Evolutionary conservation across 2,797 vertebrate species (phyloP), one percentile per base, ranked within the genome.

Genomic region (Rhincodon typus): DNA sequence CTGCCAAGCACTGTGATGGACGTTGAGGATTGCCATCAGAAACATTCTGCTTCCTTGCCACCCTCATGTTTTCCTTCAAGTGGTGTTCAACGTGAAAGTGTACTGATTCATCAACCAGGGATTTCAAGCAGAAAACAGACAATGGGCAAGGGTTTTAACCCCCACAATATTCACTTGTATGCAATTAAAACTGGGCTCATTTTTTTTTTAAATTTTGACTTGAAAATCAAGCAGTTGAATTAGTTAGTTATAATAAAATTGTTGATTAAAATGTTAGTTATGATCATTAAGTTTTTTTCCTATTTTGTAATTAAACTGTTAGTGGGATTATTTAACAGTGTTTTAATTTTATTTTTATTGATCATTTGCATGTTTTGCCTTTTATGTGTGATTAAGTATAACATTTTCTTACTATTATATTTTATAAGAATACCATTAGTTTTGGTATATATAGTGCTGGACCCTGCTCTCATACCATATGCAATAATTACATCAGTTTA

Each of bases 351-450:
- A 53, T 34, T 50, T 95, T 74, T 77, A 74, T 95, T 77, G n/a
- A 93, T 77, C 46, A 95, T 95, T 95, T 95, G 94, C 94, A 95
- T 95, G 50, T 74, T 95, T 95, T 95, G 46, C 90, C 90, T 53
- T 95, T 74, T 77, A 57, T 50, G 38, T 69, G 27, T 74, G 70
- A 95, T 77, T 95, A 53, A 53, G 72, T 70, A 77, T 77, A 95
- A 50, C 34, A 77, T 95, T 46, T 67, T 46, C 27, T 77, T 95
- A 72, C 17, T 50, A 8, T 91, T 66, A n/a, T 94, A 53, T 93
- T 94, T 74, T 34, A 42, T 95, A 72, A 69, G 42, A 72, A 77
- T 95, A 57, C 69, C 21, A 23, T 95, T 95, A 74, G 46, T 77
- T 42, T 38, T 57, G 42, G 46, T 95, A 19, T n/a, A 77, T 57